These are phyloP conservation scores for Scaptomyza parva DNA, from an alignment of 2,888 invertebrate species.

Conservation along the genomic window DNA sequence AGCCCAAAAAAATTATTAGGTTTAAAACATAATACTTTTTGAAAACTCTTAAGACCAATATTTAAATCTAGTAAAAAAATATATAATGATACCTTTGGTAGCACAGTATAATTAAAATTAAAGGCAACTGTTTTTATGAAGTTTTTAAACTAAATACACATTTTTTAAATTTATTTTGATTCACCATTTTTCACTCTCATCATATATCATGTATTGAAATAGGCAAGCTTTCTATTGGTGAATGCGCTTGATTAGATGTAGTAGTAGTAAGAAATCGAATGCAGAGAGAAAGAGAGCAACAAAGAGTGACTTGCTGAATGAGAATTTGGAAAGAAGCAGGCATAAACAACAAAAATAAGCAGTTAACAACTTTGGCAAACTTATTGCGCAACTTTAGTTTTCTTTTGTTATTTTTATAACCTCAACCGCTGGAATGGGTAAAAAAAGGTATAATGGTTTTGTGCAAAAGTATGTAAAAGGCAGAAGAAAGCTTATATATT, in stretches of 20 bases:
- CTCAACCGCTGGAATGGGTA: no score
- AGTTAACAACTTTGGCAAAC: conserved; percentile 69
- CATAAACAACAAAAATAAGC: conserved; percentile 47
- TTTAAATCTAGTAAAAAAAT: no score
- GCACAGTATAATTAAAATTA: neutral
- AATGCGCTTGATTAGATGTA: conserved; percentile 52
- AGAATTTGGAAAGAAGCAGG: conserved; percentile 8
- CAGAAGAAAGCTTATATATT: no score
- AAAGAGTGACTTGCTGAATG: conserved; percentile 9
- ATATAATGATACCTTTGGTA: no score
- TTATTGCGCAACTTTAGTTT: conserved; percentile 52
- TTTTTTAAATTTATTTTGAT: neutral
- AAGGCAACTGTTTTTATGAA: neutral
- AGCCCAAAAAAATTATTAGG: no score
- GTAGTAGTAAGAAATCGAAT: conserved; percentile 49
- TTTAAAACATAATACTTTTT: no score
- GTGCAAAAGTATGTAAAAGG: no score
- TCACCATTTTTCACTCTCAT: no score
- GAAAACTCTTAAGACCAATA: no score
- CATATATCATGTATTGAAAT: conserved; percentile 19
- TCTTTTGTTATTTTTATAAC: conserved; percentile 20
- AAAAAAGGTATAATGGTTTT: no score
- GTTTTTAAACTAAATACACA: neutral
- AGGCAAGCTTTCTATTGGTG: conserved; percentile 58
- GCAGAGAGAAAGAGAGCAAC: conserved; percentile 22